Base-by-base conservation (phyloP, 1,140 invertebrate species). In the Zaprionus lachaisei region DNA sequence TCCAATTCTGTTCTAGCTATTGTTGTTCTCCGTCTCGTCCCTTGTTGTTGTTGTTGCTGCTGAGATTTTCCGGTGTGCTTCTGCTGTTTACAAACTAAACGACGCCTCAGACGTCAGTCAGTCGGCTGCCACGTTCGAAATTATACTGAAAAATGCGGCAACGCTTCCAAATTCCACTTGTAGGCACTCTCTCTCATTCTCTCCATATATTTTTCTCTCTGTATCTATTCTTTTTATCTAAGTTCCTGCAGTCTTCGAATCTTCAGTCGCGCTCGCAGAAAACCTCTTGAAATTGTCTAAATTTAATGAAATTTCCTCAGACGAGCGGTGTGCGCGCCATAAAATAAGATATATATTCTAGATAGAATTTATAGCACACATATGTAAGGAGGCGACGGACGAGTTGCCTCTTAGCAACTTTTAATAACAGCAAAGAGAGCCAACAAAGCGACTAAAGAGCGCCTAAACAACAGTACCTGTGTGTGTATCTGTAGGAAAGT, bases 91-190 rank as follows among this genome's bases (percentile, higher is more conserved):
- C 58, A 72, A 71, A 55, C 24, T 63, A 61, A 60, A 68, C 65
- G 41, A 54, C 49, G 70, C 63, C 20, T 71, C 55, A 68, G 71
- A 70, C 73, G 85, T 57, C 86, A 64, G 85, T 73, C 85, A 77
- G 77, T 72, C 76, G 79, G 61, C 85, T 67, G 64, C 80, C 65
- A 66, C 79, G 72, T 75, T 85, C 85, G 64, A 86, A 91, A 91
- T 82, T 83, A 72, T 85, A 90, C 85, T 90, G 77, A 85, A 90
- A 90, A 89, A 85, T 90, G 81, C 85, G 55, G 49, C 67, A 90
- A 70, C 63, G 57, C 71, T 82, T 90, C 85, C 86, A 90, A 90
- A 90, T 87, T 85, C 77, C 84, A 82, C 85, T 85, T 83, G 71
- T 90, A 73, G 76, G 41, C 82, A 55, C 54, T 77, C 60, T 71